Evolutionary conservation across 2,888 invertebrate genomes (phyloP).

Genomic region (Cataglyphis albicans): DNA sequence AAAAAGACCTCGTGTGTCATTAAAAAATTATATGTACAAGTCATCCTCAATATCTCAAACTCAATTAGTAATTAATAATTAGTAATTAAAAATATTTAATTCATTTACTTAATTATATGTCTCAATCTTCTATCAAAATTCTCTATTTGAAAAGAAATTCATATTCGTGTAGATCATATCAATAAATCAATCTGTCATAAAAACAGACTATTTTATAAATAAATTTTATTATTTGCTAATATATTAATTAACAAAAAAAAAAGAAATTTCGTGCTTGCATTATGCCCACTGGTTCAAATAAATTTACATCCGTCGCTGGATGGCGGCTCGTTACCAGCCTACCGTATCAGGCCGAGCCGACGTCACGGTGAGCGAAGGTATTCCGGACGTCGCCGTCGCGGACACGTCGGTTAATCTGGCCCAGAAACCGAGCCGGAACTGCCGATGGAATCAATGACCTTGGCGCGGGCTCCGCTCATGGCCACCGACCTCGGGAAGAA

Average conservation of each 20-base stretch:
- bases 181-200: neutral
- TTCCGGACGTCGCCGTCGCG: conserved; percentile 65
- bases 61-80: neutral
- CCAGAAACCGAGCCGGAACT: conserved; percentile 85
- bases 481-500: conserved; percentile 66
- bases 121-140: neutral
- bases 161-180: neutral
- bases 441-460: conserved; percentile 85
- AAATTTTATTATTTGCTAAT: neutral
- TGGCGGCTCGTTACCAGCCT: conserved; percentile 54
- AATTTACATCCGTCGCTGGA: conserved; percentile 3
- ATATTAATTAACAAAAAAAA: neutral
- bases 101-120: neutral
- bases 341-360: conserved; percentile 60
- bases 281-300: neutral
- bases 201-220: neutral
- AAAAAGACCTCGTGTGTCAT: neutral
- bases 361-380: conserved; percentile 68
- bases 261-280: neutral
- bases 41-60: neutral
- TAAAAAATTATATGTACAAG: neutral
- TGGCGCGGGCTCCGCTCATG: conserved; percentile 75
- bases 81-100: neutral
- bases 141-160: neutral
- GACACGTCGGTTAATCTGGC: conserved; percentile 81